Conservation (phyloP, 2,113 vertebrate genomes). For the Cryptotis parvus region DNA sequence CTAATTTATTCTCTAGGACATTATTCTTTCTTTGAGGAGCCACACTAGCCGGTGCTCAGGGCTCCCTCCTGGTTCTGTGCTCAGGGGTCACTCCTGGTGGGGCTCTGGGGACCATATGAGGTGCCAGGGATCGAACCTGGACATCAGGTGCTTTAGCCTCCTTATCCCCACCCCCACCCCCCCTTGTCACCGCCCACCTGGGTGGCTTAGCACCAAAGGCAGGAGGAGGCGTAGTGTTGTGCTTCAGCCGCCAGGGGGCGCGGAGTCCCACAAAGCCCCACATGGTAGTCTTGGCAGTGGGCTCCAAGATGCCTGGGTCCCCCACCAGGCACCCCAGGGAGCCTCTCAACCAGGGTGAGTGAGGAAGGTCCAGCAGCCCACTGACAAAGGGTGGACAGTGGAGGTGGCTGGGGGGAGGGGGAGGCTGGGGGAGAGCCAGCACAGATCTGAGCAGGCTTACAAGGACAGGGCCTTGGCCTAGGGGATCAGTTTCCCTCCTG, state of each 20-base stretch:
- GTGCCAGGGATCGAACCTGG: no score
- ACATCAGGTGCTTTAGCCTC: no score
- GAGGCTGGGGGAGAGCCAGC: rapidly evolving
- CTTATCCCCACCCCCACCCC: no score
- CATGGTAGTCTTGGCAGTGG: background rate
- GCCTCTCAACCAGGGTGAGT: background rate
- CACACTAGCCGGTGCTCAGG: no score
- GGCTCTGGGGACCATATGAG: no score
- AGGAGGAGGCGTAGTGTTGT: no score
- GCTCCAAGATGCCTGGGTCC: background rate
- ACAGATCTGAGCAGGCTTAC: background rate
- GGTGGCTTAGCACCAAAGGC: background rate
- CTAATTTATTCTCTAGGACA: no score
- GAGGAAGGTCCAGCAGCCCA: background rate
- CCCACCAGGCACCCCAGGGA: background rate
- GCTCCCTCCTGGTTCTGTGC: no score
- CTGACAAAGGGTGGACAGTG: background rate
- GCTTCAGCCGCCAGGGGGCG: background rate
- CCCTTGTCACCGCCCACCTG: no score
- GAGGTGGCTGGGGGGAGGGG: rapidly evolving
- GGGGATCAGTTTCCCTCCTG: background rate
- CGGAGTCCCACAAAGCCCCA: background rate
- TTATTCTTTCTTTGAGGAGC: no score
- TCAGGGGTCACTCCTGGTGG: no score
- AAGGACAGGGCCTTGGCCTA: no score